Evolutionary conservation across 2,113 vertebrate genomes (phyloP).

Genomic region (Rousettus leschenaultii): DNA sequence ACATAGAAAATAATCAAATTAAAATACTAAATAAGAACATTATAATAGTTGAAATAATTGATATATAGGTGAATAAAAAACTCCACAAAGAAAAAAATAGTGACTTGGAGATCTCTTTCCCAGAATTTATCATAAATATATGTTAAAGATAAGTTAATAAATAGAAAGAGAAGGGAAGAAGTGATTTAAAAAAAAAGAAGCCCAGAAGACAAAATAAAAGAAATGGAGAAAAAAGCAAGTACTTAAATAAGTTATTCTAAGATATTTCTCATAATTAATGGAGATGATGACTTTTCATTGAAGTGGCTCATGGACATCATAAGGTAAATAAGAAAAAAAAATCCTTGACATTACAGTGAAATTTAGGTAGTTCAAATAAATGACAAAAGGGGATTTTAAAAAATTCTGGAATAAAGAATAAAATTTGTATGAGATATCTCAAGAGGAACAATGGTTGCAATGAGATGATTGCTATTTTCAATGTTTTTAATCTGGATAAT

Average conservation of each 20-base stretch:
- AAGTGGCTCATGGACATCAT: neutral
- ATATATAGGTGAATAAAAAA: neutral
- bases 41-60: neutral
- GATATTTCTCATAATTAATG: neutral
- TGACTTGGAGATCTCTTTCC: neutral
- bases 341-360: neutral
- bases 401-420: neutral
- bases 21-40: neutral
- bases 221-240: neutral
- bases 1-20: neutral
- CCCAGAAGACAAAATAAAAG: neutral
- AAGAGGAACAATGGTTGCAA: neutral
- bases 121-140: neutral
- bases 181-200: neutral
- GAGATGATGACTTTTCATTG: neutral
- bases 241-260: neutral
- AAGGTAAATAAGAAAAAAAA: neutral
- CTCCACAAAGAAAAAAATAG: neutral
- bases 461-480: neutral
- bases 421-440: neutral
- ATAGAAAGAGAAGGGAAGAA: neutral
- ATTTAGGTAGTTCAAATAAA: neutral
- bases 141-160: neutral
- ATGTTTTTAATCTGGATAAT: neutral
- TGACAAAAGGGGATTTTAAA: neutral